These are phyloP conservation scores for Volucella inflata DNA, from an alignment of 2,888 invertebrate genomes.

Conservation along the genomic window DNA sequence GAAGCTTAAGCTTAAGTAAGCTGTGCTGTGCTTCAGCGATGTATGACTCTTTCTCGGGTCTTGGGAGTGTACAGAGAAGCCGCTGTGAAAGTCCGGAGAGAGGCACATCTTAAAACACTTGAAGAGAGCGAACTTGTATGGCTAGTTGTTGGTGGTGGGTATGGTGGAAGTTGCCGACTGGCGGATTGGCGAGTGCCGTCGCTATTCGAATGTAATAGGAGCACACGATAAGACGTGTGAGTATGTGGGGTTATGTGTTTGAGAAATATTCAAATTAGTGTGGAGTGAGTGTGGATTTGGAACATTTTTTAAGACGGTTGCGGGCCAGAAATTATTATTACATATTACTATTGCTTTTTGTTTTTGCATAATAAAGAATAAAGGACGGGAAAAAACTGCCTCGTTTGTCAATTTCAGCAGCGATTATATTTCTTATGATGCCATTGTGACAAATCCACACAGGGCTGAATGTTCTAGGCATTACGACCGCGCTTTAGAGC, in stretches of 20 bases:
- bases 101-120: neutral
- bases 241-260: slow-evolving; percentile 26
- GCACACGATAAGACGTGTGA: slow-evolving; percentile 14
- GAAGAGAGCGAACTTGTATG: slow-evolving; percentile 16
- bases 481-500: too few relatives aligned
- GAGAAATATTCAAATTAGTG: slow-evolving; percentile 38
- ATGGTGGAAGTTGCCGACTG: neutral
- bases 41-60: slow-evolving; percentile 36
- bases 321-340: slow-evolving; percentile 3
- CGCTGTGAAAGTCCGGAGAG: slow-evolving; percentile 37
- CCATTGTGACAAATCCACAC: too few relatives aligned
- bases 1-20: slow-evolving; percentile 65
- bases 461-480: too few relatives aligned
- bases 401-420: too few relatives aligned
- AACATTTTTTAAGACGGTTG: slow-evolving; percentile 17
- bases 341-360: neutral
- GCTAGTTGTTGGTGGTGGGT: too few relatives aligned
- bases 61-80: slow-evolving; percentile 6
- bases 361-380: neutral
- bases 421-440: too few relatives aligned
- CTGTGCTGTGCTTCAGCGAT: slow-evolving; percentile 17
- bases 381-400: too few relatives aligned
- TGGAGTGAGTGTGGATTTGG: neutral
- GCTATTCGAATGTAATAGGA: slow-evolving; percentile 19
- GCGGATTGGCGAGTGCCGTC: slow-evolving; percentile 14